Evolutionary conservation across 2,113 vertebrate genomes (phyloP).

Genomic region (Athene cunicularia): DNA sequence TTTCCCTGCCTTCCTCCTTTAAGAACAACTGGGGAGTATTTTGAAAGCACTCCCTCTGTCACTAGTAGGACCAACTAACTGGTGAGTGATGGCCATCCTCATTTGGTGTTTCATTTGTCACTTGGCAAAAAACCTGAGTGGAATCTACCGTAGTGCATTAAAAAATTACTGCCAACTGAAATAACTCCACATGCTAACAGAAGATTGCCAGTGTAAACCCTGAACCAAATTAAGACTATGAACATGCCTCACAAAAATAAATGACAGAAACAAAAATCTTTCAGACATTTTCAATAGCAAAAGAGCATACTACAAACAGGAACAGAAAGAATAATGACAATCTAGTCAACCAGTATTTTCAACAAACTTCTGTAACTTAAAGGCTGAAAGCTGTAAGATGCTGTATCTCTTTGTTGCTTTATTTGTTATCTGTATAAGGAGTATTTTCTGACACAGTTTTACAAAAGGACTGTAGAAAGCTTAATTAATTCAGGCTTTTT

Average conservation of each 20-base stretch:
- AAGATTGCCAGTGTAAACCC: not conserved
- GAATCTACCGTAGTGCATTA: not conserved
- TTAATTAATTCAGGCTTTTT: not conserved
- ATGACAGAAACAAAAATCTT: not conserved
- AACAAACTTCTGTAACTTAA: not conserved
- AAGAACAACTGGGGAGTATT: not conserved
- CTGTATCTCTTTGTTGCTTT: not conserved
- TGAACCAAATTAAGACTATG: not conserved
- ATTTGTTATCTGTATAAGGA: not conserved
- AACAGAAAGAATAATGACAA: not conserved
- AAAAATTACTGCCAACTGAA: not conserved
- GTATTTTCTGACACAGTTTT: not conserved
- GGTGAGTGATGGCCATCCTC: not conserved
- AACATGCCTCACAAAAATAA: not conserved
- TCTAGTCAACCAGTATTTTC: not conserved
- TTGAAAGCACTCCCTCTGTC: not conserved
- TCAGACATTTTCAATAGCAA: not conserved
- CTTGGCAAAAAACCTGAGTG: not conserved
- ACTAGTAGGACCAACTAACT: not conserved
- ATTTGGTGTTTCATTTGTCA: not conserved
- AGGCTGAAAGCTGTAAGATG: not conserved
- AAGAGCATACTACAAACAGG: not conserved
- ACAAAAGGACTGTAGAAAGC: not conserved
- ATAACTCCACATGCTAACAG: not conserved
- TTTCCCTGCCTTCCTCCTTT: not conserved